phyloP scores from a whole-genome alignment of 1,140 invertebrate genomes.

The Anoplolepis gracilipes region DNA sequence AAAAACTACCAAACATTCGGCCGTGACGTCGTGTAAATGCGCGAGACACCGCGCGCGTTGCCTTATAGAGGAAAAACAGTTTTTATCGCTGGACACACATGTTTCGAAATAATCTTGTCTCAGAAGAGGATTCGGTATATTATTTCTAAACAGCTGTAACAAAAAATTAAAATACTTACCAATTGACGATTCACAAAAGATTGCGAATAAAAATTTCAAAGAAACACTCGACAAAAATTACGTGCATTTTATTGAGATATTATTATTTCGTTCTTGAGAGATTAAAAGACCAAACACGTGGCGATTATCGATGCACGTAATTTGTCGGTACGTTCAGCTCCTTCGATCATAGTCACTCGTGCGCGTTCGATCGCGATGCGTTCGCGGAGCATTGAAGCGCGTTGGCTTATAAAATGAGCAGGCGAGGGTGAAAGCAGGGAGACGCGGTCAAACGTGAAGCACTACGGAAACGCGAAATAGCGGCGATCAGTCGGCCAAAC shows the following conservation, averaged over 20 bases:
- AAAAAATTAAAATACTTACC: background rate
- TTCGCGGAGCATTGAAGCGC: constrained; percentile 10
- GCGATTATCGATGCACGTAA: background rate
- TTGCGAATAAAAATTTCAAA: background rate
- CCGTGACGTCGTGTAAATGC: constrained; percentile 57
- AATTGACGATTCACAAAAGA: background rate
- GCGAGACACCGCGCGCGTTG: constrained; percentile 1
- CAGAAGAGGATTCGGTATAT: background rate
- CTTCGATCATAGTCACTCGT: background rate
- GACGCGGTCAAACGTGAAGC: constrained; percentile 66
- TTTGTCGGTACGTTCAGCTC: background rate
- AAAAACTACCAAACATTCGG: constrained; percentile 32
- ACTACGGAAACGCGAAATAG: constrained; percentile 73
- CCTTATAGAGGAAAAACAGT: constrained; percentile 16
- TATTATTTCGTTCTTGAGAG: too few species aligned
- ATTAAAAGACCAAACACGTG: background rate
- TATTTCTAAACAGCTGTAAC: background rate
- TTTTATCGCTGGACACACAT: background rate
- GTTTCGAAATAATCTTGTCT: constrained; percentile 9
- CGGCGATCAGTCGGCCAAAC: constrained; percentile 46
- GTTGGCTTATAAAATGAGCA: constrained; percentile 51
- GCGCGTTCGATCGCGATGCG: background rate
- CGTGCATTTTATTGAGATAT: too few species aligned
- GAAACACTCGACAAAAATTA: background rate
- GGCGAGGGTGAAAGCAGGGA: constrained; percentile 46